phyloP scores from a whole-genome alignment of 2,113 vertebrate species.

The Pygoscelis adeliae region DNA sequence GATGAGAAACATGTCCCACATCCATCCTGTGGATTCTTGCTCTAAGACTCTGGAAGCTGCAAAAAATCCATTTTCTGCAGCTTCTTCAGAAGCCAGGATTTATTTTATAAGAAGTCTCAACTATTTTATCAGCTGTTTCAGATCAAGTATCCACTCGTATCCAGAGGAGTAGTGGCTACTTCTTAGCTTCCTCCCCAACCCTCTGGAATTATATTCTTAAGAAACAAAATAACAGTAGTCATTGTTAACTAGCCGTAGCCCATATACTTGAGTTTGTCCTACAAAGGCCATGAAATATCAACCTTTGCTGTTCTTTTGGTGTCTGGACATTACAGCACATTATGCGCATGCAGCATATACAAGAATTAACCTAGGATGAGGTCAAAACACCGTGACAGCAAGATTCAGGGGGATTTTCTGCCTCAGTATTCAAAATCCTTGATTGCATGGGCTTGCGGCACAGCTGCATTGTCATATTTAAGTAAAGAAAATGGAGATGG shows the following conservation, averaged over 20 bases:
- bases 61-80: conserved; percentile 60
- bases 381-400: background rate
- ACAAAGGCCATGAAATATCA: conserved; percentile 29
- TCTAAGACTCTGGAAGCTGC: conserved; percentile 20
- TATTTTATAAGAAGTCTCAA: conserved; percentile 19
- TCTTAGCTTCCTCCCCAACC: background rate
- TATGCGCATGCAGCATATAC: background rate
- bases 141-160: background rate
- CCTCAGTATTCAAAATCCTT: background rate
- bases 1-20: conserved; percentile 38
- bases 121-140: conserved; percentile 52
- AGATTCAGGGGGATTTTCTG: conserved; percentile 24
- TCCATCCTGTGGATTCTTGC: conserved; percentile 12
- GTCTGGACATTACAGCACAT: background rate
- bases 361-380: background rate
- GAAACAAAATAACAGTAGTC: background rate
- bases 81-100: conserved; percentile 56
- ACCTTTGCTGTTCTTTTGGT: conserved; percentile 2
- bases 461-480: background rate
- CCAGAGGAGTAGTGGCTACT: background rate
- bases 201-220: background rate
- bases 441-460: background rate
- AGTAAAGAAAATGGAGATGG: background rate
- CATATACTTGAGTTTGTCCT: background rate
- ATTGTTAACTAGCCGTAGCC: background rate